Percentiles rank a stretch among this genome's conserved stretches.
These are phyloP conservation scores for Ephialtes manifestator DNA, from an alignment of 2,888 invertebrate species.

Conservation along the genomic window DNA sequence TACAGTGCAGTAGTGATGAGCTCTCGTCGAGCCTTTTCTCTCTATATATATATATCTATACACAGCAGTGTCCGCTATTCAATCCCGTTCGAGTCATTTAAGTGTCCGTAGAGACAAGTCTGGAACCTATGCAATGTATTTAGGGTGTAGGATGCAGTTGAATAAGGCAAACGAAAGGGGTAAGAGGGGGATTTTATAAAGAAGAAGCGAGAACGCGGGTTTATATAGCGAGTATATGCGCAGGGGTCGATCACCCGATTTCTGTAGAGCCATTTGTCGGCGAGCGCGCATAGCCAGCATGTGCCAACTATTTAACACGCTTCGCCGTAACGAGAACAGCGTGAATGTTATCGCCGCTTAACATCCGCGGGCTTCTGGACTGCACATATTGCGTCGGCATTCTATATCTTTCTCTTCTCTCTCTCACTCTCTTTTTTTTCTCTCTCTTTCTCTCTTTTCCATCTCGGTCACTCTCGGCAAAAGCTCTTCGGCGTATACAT, in stretches of 20 bases:
- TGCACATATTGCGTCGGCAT: constrained; percentile 53
- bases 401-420: constrained; percentile 48
- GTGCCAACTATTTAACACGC: constrained; percentile 76
- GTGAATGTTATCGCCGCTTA: constrained; percentile 74
- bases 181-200: constrained; percentile 19
- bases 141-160: constrained; percentile 46
- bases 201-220: constrained; percentile 9
- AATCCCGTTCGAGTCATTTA: constrained; percentile 38
- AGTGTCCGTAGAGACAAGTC: constrained; percentile 55
- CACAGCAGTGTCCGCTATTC: constrained; percentile 27
- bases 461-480: constrained; percentile 45
- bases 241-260: constrained; percentile 73
- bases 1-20: not conserved
- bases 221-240: constrained; percentile 19
- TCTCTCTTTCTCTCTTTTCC: constrained; percentile 24
- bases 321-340: constrained; percentile 73
- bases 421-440: too few relatives aligned
- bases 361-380: constrained; percentile 71
- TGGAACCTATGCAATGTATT: constrained; percentile 59
- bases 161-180: constrained; percentile 38
- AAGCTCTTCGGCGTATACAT: constrained; percentile 43
- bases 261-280: constrained; percentile 70
- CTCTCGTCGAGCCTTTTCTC: constrained; percentile 1
- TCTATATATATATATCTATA: not conserved
- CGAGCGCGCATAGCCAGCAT: constrained; percentile 65